Base-by-base conservation (phyloP, 2,888 invertebrate species). In the Tanytarsus gracilentus region DNA sequence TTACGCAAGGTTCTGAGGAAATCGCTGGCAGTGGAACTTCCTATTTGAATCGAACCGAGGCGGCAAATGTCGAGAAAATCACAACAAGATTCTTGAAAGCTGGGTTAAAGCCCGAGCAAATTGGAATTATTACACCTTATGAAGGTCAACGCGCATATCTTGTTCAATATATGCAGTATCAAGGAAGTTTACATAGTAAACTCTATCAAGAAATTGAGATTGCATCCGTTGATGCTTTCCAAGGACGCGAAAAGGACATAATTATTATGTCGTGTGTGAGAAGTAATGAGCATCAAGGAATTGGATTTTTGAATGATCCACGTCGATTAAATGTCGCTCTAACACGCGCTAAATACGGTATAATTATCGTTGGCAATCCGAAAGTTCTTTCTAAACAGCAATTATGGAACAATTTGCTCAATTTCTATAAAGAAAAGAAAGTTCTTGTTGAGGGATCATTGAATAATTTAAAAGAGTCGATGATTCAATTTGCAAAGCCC, bases 211-310 rank as follows among this genome's bases (percentile, higher is more conserved):
- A 98, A 71, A 95, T 99, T 61, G 99, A 99, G 76, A 97, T 99
- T 0, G 99, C 98, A 7, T 97, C 96, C 74, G 99, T 99, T 3
- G 99, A 99, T 73, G 99, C 99, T 0, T 99, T 99, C 73, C 97
- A 98, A 74, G 99, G 99, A 0, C 80, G 99, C 52, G 99, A 99
- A 71, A 99, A 99, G 70, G 99, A 99, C 70, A 90, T 98, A 62
- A 99, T 99, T 65, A 95, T 99, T 59, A 91, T 99, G 87, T 97
- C 97, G 0, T 99, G 98, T 74, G 99, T 99, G 2, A 82, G 99
- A 56, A 95, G 97, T 5, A 99, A 99, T 71, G 98, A 98, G 70
- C 93, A 97, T 69, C 97, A 98, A 72, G 98, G 96, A 39, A 99
- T 99, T 67, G 99, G 99, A 1, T 99, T 99, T 72, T 78, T 99